Base-by-base conservation (phyloP, 1,140 invertebrate species). In the Episyrphus balteatus region DNA sequence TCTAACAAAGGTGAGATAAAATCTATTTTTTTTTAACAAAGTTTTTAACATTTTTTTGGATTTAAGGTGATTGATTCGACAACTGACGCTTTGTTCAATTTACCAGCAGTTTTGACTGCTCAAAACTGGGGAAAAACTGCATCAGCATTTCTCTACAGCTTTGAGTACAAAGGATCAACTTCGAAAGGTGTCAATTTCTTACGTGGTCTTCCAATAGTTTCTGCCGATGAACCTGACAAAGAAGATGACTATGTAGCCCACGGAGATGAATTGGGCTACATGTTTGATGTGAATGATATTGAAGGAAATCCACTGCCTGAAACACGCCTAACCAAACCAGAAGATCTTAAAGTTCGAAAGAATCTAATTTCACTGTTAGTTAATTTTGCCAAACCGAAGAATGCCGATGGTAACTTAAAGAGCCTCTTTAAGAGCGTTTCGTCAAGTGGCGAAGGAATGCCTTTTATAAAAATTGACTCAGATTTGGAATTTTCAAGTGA, bases 11-110 rank as follows among this genome's bases (percentile, higher is more conserved):
- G 63, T 54, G 13, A 26, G 41, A 13, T 3, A 12, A 26, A 26
- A 26, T 26, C 21, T 3, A 26, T 46, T 12, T 21, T 43, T 49
- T n/a, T 42, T 53, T 33, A 49, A 5, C 51, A 26, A 5, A 8
- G 8, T 26, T 26, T 26, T 3, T 26, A 8, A 8, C 8, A 26
- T 26, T 26, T 26, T 26, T 26, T n/a, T n/a, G n/a, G n/a, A n/a
- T n/a, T n/a, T n/a, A n/a, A 74, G 66, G 18, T 75, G 0, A 54
- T 61, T 3, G 62, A 77, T 55, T 68, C 69, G 34, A 67, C 76
- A 7, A 72, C 70, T 3, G 83, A 86, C 58, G 81, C 81, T 0
- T 55, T 86, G 7, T 86, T 83, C 57, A 86, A 84, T 53, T 73
- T 81, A 18, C 83, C 83, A 1, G 81, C 82, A 2, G 83, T 82